phyloP scores from a whole-genome alignment of 2,888 invertebrate genomes.

The Zygothrica quintamaculata region DNA sequence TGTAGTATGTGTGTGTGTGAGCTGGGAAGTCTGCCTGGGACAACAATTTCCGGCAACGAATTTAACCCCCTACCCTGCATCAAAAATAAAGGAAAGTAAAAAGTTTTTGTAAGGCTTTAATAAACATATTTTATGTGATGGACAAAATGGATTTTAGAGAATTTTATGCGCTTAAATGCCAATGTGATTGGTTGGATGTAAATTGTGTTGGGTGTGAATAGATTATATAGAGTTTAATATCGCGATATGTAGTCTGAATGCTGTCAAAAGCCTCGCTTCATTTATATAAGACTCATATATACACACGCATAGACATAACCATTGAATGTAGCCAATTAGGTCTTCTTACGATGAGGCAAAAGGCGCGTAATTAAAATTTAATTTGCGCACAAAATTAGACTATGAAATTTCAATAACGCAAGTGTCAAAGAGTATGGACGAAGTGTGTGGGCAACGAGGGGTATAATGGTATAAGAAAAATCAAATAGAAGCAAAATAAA shows the following conservation, averaged over 20 bases:
- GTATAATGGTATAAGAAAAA: constrained; percentile 24
- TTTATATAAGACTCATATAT: constrained; percentile 32
- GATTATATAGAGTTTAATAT: constrained; percentile 70
- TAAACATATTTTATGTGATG: constrained; percentile 36
- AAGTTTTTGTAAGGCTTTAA: constrained; percentile 39
- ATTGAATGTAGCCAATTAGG: constrained; percentile 48
- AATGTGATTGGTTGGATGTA: constrained; percentile 21
- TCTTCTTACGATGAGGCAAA: constrained; percentile 26
- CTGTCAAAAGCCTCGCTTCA: constrained; percentile 52
- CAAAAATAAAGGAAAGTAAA: constrained; percentile 47
- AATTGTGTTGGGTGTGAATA: constrained; percentile 43
- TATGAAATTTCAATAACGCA: constrained; percentile 66
- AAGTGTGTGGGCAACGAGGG: constrained; percentile 6
- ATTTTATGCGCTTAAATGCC: constrained; percentile 25
- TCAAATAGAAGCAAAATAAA: constrained; percentile 56
- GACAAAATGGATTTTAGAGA: constrained; percentile 35
- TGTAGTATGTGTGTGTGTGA: constrained; percentile 12
- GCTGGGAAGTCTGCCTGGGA: constrained; percentile 35
- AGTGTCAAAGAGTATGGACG: not conserved
- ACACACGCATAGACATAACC: constrained; percentile 4
- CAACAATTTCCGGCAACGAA: constrained; percentile 44
- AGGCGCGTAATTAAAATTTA: constrained; percentile 71
- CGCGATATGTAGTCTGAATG: constrained; percentile 38
- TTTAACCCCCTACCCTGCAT: too few relatives aligned
- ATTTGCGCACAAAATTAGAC: constrained; percentile 67